Evolutionary conservation across 2,888 invertebrate species (phyloP).

Genomic region (Caenorhabditis sp.): DNA sequence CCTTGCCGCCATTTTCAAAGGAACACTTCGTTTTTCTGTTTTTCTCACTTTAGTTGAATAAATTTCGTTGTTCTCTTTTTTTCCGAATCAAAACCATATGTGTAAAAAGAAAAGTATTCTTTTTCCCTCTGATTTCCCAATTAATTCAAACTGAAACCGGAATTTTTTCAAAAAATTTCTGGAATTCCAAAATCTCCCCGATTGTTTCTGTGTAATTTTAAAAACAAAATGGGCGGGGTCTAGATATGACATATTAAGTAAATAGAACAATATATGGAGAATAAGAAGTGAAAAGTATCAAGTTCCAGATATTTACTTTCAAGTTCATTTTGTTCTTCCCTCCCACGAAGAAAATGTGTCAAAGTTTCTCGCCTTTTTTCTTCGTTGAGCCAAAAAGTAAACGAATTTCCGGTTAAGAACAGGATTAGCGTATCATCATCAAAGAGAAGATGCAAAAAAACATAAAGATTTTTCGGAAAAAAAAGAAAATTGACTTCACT

Average conservation of each 20-base stretch:
- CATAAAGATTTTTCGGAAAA: not conserved
- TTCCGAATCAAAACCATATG: not conserved
- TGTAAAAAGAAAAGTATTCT: not conserved
- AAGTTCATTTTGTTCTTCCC: not conserved
- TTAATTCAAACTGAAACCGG: too few relatives aligned
- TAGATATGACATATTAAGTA: not conserved
- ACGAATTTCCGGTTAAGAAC: slow-evolving; percentile 1
- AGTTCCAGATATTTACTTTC: not conserved
- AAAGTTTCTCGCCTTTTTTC: not conserved
- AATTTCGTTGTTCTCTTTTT: not conserved
- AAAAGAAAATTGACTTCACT: too few relatives aligned
- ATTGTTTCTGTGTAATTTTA: not conserved
- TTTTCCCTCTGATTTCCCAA: not conserved
- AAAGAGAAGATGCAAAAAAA: not conserved
- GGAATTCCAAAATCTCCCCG: not conserved
- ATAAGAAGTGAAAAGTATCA: not conserved
- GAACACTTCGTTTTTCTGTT: too few relatives aligned
- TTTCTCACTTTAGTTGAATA: not conserved
- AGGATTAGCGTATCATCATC: not conserved
- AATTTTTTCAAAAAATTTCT: not conserved
- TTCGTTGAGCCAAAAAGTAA: not conserved
- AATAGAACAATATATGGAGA: not conserved
- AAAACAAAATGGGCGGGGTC: not conserved
- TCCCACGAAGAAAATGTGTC: not conserved
- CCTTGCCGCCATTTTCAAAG: too few relatives aligned